Evolutionary conservation across 1,140 invertebrate species (phyloP), one percentile per base, ranked within the genome.

Genomic region (Dreissena polymorpha): DNA sequence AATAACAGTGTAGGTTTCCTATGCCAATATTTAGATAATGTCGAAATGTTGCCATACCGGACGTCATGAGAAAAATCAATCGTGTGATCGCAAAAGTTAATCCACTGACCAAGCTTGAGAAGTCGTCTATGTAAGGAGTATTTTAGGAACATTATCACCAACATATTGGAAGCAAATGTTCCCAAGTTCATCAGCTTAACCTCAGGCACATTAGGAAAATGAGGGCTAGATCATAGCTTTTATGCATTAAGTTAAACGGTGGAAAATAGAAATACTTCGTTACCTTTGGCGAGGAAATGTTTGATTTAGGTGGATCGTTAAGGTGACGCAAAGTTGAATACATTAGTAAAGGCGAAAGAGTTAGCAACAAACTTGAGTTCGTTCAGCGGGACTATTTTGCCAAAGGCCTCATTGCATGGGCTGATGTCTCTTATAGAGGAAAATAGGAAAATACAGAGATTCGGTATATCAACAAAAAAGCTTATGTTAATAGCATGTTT

Each of bases 151-250:
- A n/a, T n/a, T n/a, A n/a, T n/a, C n/a, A n/a, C n/a, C n/a, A n/a
- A n/a, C n/a, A n/a, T n/a, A n/a, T n/a, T n/a, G n/a, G n/a, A n/a
- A n/a, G n/a, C n/a, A n/a, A n/a, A n/a, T n/a, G n/a, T n/a, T n/a
- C n/a, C n/a, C n/a, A n/a, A n/a, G n/a, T 74, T 74, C 71, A 57
- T 74, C 55, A 57, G 71, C 53, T 74, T 74, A 74, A 55, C 29
- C 12, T 57, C 51, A n/a, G 21, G n/a, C 51, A 74, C 51, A 74
- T 74, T 74, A 18, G 55, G 71, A 60, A 74, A 74, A 51, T 51
- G 63, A 51, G 23, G 55, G 71, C 71, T 74, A n/a, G 23, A 74
- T 74, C 50, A 74, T 74, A 23, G 53, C 71, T 51, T 74, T 57
- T 74, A 60, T n/a, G n/a, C n/a, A n/a, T n/a, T n/a, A n/a, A 27